Evolutionary conservation across 2,888 invertebrate species (phyloP), one percentile per base, ranked within the genome.

Genomic region (Idaea biselata): DNA sequence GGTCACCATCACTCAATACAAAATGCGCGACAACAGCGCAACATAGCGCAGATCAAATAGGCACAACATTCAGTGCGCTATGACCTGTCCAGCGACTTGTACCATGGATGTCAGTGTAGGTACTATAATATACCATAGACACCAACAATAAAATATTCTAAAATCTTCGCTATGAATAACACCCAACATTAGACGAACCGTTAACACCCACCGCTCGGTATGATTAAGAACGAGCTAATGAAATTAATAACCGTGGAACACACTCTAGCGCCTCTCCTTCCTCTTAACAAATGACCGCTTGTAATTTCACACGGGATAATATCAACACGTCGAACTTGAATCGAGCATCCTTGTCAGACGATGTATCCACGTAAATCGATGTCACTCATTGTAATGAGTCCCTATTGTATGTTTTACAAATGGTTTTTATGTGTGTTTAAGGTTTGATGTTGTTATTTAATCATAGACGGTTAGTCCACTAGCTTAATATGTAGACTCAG

Each of bases 241-340:
- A 88, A 90, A 91, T 90, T 90, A 91, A 91, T 91, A 88, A 89
- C 88, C 84, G 79, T 83, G 80, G 81, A 80, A 82, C 80, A 75
- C 76, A 80, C 76, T 80, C 80, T 79, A 80, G 81, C 58, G 59
- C 57, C 58, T 17, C 82, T 87, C 82, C 84, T 83, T 80, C 81
- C 75, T 79, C 78, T 84, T 90, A 91, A 92, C 89, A 88, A 91
- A 92, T 88, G 87, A 84, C 83, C 87, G 88, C 77, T 80, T 92
- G 91, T 89, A 89, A 91, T 91, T 88, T 91, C 89, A 91, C 87
- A 86, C 88, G 87, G 79, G 81, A 76, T 88, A 80, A 86, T 84
- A 85, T 83, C 73, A 79, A 76, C 73, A 75, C 73, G 78, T 74
- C 78, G 74, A 77, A 76, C 72, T 69, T 68, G 69, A 64, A 69